A percentile compares a stretch with the other conserved stretches of the same genome.
These are phyloP conservation scores for Conus canariensis DNA, from an alignment of 2,888 invertebrate genomes.

Conservation along the genomic window DNA sequence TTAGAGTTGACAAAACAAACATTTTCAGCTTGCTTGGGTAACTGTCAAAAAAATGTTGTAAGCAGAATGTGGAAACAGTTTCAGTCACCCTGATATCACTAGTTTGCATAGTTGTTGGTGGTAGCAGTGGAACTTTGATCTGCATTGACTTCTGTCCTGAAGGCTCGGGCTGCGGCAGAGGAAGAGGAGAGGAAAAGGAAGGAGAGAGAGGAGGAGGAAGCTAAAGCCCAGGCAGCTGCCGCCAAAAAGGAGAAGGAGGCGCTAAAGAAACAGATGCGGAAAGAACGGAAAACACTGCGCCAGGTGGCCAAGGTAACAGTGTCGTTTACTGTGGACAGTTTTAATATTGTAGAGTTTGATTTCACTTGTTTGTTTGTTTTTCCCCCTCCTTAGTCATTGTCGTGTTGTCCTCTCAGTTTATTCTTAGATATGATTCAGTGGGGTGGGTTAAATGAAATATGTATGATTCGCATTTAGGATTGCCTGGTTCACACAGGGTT, in stretches of 20 bases:
- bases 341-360: neutral
- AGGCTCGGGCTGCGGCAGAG: constrained; percentile 63
- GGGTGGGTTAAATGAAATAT: neutral
- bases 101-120: neutral
- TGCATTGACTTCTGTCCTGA: neutral
- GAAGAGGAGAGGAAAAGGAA: constrained; percentile 79
- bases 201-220: constrained; percentile 84
- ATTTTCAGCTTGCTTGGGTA: no score
- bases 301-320: constrained; percentile 67
- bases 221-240: constrained; percentile 84
- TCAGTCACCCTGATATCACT: no score
- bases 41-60: no score
- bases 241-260: constrained; percentile 92
- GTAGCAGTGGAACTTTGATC: neutral
- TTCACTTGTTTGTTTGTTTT: no score
- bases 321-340: no score
- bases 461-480: no score
- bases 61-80: no score
- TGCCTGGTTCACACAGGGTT: no score
- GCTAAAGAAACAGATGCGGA: constrained; percentile 90
- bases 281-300: constrained; percentile 86
- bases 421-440: neutral
- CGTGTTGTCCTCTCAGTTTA: neutral
- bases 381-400: neutral
- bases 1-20: no score